Base-by-base conservation (phyloP, 1,140 invertebrate species). In the Macrobrachium nipponense region DNA sequence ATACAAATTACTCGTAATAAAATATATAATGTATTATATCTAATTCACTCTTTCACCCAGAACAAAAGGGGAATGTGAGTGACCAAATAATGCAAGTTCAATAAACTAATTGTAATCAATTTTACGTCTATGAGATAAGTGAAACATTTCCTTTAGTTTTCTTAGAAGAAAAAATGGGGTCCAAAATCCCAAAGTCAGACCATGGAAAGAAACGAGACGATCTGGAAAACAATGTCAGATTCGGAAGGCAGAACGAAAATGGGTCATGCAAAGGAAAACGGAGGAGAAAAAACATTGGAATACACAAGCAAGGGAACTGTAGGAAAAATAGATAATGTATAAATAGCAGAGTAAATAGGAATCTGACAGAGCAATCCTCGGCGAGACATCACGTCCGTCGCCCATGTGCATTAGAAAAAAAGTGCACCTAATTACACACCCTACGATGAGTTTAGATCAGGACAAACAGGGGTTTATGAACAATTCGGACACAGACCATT, bases 211-310 rank as follows among this genome's bases (percentile, higher is more conserved):
- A 80, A 80, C 62, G 58, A 79, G 60, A 79, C 44, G 14, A 58
- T 80, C 78, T 80, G 78, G 61, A 66, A 80, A 64, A 80, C 78
- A 80, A 64, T 80, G 78, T 80, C 78, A 80, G 78, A 80, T 66
- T 80, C 61, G 10, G 36, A 36, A 64, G 44, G 18, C 14, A 60
- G 18, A 51, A 58, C 44, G 59, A 77, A 20, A 77, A 77, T 23
- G 14, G 43, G 58, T 58, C 7, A 10, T 59, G 75, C 14, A 58
- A 77, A 23, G n/a, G 58, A 77, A 20, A 27, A 58, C 7, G 75
- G 75, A 23, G 75, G 62, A 70, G 61, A 43, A 62, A 62, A 70
- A 36, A 80, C 17, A 61, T 10, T 62, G 79, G 12, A 20, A 76
- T 36, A 64, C 15, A 80, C 44, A 80, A 51, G 61, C n/a, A 43